Evolutionary conservation across 2,888 invertebrate species (phyloP).

Genomic region (Blomia tropicalis): DNA sequence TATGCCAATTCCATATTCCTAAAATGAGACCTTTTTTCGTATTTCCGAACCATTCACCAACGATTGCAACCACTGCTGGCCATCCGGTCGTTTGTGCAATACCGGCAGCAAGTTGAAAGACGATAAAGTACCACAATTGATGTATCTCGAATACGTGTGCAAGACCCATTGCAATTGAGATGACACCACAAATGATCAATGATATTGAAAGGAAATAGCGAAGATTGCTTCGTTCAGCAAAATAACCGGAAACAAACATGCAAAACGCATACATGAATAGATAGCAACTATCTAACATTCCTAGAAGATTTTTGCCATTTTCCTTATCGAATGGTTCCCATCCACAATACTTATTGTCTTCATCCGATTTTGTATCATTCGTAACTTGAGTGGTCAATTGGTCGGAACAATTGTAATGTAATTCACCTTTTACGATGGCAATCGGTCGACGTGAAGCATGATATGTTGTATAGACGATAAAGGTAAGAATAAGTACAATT

Average conservation of each 20-base stretch:
- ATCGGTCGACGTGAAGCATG: slow-evolving; percentile 85
- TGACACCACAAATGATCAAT: slow-evolving; percentile 70
- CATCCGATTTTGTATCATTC: background rate
- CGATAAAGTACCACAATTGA: slow-evolving; percentile 57
- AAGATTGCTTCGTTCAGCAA: slow-evolving; percentile 77
- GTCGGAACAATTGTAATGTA: slow-evolving; percentile 43
- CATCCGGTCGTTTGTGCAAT: slow-evolving; percentile 82
- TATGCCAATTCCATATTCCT: slow-evolving; percentile 93
- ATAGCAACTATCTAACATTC: slow-evolving; percentile 68
- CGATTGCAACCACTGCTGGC: slow-evolving; percentile 82
- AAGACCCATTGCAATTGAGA: slow-evolving; percentile 72
- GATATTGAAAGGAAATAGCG: slow-evolving; percentile 77
- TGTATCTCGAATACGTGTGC: slow-evolving; percentile 67
- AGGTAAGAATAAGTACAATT: slow-evolving; percentile 58
- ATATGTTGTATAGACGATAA: slow-evolving; percentile 71
- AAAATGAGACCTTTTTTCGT: slow-evolving; percentile 53
- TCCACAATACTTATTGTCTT: slow-evolving; percentile 6
- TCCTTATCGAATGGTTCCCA: slow-evolving; percentile 17
- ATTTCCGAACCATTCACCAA: slow-evolving; percentile 86
- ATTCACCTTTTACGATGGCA: slow-evolving; percentile 51
- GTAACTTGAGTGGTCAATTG: background rate
- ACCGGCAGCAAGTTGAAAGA: slow-evolving; percentile 45
- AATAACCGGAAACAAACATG: slow-evolving; percentile 74
- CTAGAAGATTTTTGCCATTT: background rate
- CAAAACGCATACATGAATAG: slow-evolving; percentile 77